Conservation (phyloP, 2,888 invertebrate genomes). For the Protophormia terraenovae region DNA sequence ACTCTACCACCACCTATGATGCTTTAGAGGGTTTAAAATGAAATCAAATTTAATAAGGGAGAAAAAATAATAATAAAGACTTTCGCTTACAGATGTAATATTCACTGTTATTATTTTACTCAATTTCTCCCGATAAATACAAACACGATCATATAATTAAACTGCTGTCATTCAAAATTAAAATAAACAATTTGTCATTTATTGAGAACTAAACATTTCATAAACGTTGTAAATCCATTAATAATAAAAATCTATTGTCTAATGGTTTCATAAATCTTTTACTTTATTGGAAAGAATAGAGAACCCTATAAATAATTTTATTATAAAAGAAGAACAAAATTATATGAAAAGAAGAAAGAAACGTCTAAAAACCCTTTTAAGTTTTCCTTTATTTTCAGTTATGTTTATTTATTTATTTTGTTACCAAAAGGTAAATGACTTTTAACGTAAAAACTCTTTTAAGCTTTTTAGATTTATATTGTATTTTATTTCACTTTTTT, state of each 20-base stretch:
- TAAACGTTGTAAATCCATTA: not conserved
- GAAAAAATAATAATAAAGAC: no score
- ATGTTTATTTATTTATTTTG: not conserved
- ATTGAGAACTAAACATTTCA: not conserved
- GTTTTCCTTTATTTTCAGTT: not conserved
- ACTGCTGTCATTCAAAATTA: not conserved
- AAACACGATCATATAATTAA: no score
- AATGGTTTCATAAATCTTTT: not conserved
- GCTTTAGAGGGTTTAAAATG: no score
- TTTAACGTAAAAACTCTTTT: constrained; percentile 9
- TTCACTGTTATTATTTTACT: no score
- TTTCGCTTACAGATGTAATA: no score
- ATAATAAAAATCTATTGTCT: constrained; percentile 1
- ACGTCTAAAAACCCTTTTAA: not conserved
- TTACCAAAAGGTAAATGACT: constrained; percentile 39
- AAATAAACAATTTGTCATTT: not conserved
- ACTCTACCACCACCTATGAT: no score
- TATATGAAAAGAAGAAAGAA: not conserved
- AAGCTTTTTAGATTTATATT: not conserved
- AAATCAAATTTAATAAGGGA: no score
- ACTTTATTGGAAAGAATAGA: not conserved
- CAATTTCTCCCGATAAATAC: no score
- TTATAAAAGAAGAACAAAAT: not conserved
- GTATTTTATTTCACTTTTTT: constrained; percentile 9
- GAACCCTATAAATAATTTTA: not conserved